Evolutionary conservation across 2,113 vertebrate species (phyloP).

Genomic region (Gymnarchus niloticus): DNA sequence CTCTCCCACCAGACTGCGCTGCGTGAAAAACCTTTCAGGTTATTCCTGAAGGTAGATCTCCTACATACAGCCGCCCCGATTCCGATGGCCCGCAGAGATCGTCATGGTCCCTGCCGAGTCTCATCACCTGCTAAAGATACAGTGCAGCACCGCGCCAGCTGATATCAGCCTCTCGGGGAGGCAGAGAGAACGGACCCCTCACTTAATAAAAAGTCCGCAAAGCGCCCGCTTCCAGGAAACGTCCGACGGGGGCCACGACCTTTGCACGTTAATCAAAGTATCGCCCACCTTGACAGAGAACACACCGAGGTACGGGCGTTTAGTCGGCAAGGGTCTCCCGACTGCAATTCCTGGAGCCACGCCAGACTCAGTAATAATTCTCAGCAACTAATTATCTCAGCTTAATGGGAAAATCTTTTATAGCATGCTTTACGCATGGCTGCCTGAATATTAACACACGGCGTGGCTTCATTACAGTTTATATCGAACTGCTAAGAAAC

Average conservation of each 20-base stretch:
- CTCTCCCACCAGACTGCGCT: neutral
- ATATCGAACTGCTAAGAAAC: constrained; percentile 30
- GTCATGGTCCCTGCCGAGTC: neutral
- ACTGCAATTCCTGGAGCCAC: constrained; percentile 26
- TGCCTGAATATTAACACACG: constrained; percentile 35
- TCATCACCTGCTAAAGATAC: neutral
- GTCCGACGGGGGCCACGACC: neutral
- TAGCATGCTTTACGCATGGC: constrained; percentile 22
- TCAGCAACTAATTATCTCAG: constrained; percentile 41
- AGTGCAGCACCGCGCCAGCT: neutral
- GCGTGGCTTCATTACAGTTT: constrained; percentile 31
- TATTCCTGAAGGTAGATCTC: neutral
- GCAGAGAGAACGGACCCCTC: neutral
- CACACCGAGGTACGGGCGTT: neutral
- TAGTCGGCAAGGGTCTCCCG: neutral
- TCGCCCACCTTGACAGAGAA: neutral
- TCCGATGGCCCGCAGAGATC: neutral
- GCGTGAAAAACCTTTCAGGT: neutral
- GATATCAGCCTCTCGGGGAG: neutral
- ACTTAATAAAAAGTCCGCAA: neutral
- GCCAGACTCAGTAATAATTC: constrained; percentile 29
- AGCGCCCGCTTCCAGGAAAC: neutral
- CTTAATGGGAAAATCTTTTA: constrained; percentile 37
- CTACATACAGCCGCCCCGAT: neutral
- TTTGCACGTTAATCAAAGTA: constrained; percentile 6